Percentiles rank a stretch among this genome's conserved stretches.
These are phyloP conservation scores for Tupiocoris notatus DNA, from an alignment of 2,888 invertebrate species.

Conservation along the genomic window DNA sequence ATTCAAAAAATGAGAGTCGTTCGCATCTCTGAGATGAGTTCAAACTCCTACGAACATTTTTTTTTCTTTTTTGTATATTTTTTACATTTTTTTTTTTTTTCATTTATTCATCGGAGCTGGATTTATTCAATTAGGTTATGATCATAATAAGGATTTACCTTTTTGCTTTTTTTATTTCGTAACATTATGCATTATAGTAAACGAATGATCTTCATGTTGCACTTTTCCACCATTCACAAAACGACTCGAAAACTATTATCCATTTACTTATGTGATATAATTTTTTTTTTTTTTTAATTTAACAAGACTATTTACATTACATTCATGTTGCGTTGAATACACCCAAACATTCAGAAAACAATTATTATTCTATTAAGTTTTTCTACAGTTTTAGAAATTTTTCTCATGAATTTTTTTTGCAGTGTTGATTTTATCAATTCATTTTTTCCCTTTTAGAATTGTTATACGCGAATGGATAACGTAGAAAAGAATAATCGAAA, in stretches of 20 bases:
- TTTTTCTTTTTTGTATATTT: no score
- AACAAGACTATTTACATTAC: constrained; percentile 22
- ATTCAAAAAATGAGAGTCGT: neutral
- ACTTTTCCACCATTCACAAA: neutral
- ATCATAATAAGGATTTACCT: no score
- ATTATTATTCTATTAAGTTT: neutral
- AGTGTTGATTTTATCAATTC: neutral
- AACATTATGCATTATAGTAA: neutral
- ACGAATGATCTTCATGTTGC: neutral
- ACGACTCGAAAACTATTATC: constrained; percentile 12
- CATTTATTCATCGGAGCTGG: neutral
- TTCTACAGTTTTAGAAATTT: neutral
- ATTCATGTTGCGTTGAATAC: constrained; percentile 26
- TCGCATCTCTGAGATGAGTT: neutral
- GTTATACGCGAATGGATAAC: constrained; percentile 27
- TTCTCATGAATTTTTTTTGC: neutral
- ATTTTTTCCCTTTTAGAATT: constrained; percentile 20
- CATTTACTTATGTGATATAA: constrained; percentile 1
- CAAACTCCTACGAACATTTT: neutral
- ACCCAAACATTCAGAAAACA: constrained; percentile 25
- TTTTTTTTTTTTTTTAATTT: neutral
- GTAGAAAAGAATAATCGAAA: constrained; percentile 2
- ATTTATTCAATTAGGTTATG: neutral
- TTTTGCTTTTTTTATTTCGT: neutral
- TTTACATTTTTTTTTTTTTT: no score